Evolutionary conservation across 2,888 invertebrate genomes (phyloP).

Genomic region (Pachycephus smyrnensis): DNA sequence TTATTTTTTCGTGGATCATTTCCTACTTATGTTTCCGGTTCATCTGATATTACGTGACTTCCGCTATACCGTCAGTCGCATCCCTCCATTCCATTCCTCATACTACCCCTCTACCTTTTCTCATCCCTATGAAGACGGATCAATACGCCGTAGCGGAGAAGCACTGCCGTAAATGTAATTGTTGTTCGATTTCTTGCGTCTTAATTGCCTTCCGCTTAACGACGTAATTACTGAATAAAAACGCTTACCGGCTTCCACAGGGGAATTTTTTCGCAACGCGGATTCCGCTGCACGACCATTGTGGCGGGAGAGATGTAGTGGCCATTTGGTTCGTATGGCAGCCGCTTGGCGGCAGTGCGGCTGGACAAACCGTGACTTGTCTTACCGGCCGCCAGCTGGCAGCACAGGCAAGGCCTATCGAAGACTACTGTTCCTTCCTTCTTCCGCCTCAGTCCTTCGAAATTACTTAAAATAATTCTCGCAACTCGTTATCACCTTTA

Average conservation of each 20-base stretch:
- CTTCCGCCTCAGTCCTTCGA: slow-evolving; percentile 7
- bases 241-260: slow-evolving; percentile 30
- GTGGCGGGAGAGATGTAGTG: slow-evolving; percentile 23
- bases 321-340: slow-evolving; percentile 31
- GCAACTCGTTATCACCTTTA: background rate
- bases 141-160: slow-evolving; percentile 51
- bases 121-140: slow-evolving; percentile 41
- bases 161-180: slow-evolving; percentile 56
- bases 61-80: background rate
- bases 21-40: background rate
- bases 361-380: slow-evolving; percentile 27
- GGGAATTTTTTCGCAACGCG: slow-evolving; percentile 31
- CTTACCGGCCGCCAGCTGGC: slow-evolving; percentile 54
- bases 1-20: background rate
- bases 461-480: background rate
- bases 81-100: background rate
- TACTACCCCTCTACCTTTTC: slow-evolving; percentile 24
- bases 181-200: slow-evolving; percentile 63
- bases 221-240: slow-evolving; percentile 62
- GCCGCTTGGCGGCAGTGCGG: slow-evolving; percentile 44
- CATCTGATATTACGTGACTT: background rate
- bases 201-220: slow-evolving; percentile 63
- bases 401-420: slow-evolving; percentile 60
- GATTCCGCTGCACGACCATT: slow-evolving; percentile 15
- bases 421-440: slow-evolving; percentile 4